Conservation (phyloP, 1,140 invertebrate species). For the Ooceraea biroi region DNA sequence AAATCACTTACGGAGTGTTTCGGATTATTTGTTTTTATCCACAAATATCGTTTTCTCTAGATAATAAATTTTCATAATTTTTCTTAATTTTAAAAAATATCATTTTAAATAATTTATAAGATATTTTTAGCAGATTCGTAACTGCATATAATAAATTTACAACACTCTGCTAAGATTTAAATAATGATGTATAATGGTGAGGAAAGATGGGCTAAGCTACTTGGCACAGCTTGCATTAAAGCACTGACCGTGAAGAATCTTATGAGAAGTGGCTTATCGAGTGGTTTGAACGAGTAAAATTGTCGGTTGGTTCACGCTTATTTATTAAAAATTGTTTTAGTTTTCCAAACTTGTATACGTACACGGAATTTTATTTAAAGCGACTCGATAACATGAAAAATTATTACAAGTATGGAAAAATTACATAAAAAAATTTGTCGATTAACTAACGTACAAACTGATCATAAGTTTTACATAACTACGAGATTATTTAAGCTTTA, state of each 20-base stretch:
- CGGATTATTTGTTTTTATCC: neutral
- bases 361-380: neutral
- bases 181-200: neutral
- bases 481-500: neutral
- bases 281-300: slow-evolving; percentile 10
- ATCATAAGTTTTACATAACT: slow-evolving; percentile 24
- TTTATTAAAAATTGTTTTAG: slow-evolving; percentile 28
- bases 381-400: neutral
- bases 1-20: neutral
- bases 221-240: slow-evolving; percentile 42
- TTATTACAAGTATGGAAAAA: neutral
- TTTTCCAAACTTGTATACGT: neutral
- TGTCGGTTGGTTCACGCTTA: neutral
- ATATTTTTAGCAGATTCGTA: neutral
- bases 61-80: neutral
- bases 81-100: neutral
- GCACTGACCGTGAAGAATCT: slow-evolving; percentile 18
- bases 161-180: neutral
- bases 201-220: slow-evolving; percentile 8
- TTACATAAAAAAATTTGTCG: neutral
- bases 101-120: neutral
- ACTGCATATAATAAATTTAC: neutral
- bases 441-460: neutral
- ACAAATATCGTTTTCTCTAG: slow-evolving; percentile 46
- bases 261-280: slow-evolving; percentile 9